Conservation (phyloP, 2,113 vertebrate genomes). For the Psammodynastes pulverulentus region DNA sequence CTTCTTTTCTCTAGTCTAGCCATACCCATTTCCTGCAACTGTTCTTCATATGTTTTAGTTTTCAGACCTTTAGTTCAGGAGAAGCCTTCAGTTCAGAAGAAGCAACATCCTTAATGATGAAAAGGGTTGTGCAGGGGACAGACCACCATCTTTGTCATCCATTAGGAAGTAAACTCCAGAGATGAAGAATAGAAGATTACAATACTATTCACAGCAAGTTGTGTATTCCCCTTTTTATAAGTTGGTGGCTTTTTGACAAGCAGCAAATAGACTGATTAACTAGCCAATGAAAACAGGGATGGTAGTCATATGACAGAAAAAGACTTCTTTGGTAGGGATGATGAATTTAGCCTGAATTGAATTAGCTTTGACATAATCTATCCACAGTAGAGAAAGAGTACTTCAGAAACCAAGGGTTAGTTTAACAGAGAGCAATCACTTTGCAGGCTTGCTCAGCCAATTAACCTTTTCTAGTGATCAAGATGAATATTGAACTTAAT, state of each 20-base stretch:
- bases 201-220: neutral
- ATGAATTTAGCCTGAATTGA: neutral
- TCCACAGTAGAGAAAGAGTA: neutral
- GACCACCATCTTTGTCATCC: neutral
- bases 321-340: neutral
- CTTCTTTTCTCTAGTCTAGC: too few species aligned
- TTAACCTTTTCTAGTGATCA: neutral
- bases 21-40: too few species aligned
- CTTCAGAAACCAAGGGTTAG: neutral
- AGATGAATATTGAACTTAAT: neutral
- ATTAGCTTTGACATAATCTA: neutral
- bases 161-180: neutral
- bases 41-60: too few species aligned
- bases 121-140: neutral
- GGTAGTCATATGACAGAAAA: neutral
- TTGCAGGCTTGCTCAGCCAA: neutral
- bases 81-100: neutral
- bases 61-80: too few species aligned
- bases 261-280: neutral
- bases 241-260: neutral
- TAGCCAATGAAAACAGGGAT: neutral
- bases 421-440: neutral
- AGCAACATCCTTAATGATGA: neutral
- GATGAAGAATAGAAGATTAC: neutral
- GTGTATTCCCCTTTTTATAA: neutral